Evolutionary conservation across 2,888 invertebrate genomes (phyloP), one percentile per base, ranked within the genome.

Genomic region (Nephrotoma guestfalica): DNA sequence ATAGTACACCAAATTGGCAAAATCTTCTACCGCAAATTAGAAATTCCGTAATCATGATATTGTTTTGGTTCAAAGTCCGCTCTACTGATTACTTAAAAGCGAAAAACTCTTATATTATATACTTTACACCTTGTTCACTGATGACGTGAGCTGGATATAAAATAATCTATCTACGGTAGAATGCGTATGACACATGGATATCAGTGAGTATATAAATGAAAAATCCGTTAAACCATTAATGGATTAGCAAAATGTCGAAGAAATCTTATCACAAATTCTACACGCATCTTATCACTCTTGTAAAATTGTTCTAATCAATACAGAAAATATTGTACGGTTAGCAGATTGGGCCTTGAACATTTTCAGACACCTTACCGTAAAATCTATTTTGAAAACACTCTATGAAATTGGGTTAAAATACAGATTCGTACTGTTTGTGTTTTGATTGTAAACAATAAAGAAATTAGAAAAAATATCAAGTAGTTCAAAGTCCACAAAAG

Each of bases 391-490:
- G 9, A 9, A 30, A 30, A 30, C 30, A 30, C 30, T 30, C 71
- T 30, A 71, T 9, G 7, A 4, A 30, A 30, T 30, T 71, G 30
- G 51, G 51, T 51, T 15, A 51, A 1, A 85, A 5, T 85, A 41
- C 42, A 47, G 45, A 45, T 45, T 11, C 13, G 13, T 11, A 30
- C 11, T 41, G n/a, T 41, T 18, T 11, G 45, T 45, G n/a, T 45
- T 40, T 45, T 1, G 6, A n/a, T 43, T 41, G 4, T 45, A 86
- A 86, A 45, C 30, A 45, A 86, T 18, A 30, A 45, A 11, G 18
- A 86, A 43, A 30, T 40, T 2, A 30, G 71, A 2, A 30, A 11
- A 71, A 51, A 6, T 18, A n/a, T 0, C 43, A 85, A 87, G 89
- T 30, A 87, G 85, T 86, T 57, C 41, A 47, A 13, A 47, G 47